Evolutionary conservation across 2,888 invertebrate species (phyloP).

Genomic region (Silvanus unidentatus): DNA sequence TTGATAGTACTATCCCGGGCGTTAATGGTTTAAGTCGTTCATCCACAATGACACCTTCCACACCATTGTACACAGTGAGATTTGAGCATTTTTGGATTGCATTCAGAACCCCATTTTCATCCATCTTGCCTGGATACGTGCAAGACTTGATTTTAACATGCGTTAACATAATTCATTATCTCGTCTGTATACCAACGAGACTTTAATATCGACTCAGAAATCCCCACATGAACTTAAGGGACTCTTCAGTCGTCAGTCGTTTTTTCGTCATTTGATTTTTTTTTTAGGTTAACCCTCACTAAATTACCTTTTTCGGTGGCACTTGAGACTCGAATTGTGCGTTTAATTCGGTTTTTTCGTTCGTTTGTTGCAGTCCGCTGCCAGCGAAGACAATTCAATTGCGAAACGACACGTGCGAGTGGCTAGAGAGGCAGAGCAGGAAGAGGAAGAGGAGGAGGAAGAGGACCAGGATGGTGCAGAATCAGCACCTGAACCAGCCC

Average conservation of each 20-base stretch:
- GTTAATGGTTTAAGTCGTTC: constrained; percentile 6
- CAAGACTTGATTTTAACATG: constrained; percentile 16
- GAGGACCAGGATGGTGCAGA: constrained; percentile 40
- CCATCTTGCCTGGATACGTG: constrained; percentile 28
- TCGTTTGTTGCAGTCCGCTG: constrained; percentile 35
- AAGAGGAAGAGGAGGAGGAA: constrained; percentile 29
- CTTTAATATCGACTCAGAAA: not conserved
- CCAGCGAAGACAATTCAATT: constrained; percentile 28
- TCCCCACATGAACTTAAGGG: not conserved
- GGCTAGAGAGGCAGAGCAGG: constrained; percentile 32
- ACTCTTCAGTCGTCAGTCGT: not conserved
- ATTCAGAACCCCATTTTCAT: constrained; percentile 3
- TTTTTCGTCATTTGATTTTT: too few relatives aligned
- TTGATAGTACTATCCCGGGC: constrained; percentile 5
- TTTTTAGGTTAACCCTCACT: too few relatives aligned
- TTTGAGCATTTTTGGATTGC: constrained; percentile 12
- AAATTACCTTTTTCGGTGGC: too few relatives aligned
- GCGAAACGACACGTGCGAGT: constrained; percentile 38
- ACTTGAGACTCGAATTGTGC: too few relatives aligned
- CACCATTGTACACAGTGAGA: constrained; percentile 32
- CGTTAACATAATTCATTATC: constrained; percentile 18
- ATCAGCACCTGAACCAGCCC: constrained; percentile 61
- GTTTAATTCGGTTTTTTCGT: not conserved
- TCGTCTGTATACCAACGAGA: constrained; percentile 29
- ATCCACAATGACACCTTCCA: constrained; percentile 20